phyloP scores from a whole-genome alignment of 2,888 invertebrate genomes.

The Clunio marinus region DNA sequence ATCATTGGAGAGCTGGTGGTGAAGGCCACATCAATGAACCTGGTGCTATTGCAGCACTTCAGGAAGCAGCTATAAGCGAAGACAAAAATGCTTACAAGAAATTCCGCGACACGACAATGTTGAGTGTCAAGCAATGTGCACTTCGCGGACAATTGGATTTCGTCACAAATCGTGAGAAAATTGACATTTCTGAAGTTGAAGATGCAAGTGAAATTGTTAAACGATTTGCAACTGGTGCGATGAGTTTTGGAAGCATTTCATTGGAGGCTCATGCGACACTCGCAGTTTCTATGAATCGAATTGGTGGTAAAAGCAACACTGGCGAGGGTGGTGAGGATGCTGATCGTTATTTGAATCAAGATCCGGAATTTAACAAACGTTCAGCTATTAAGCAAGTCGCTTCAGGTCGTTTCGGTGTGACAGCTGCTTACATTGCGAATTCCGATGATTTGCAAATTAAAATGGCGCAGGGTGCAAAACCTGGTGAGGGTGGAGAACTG shows the following conservation, averaged over 20 bases:
- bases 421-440: conserved; percentile 93
- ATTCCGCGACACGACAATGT: conserved; percentile 79
- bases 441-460: conserved; percentile 99
- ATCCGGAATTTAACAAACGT: conserved; percentile 74
- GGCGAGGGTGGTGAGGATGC: conserved; percentile 93
- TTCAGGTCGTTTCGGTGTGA: conserved; percentile 97
- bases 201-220: conserved; percentile 93
- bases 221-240: conserved; percentile 67
- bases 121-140: conserved; percentile 80
- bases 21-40: conserved; percentile 99
- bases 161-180: conserved; percentile 68
- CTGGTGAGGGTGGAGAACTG: conserved; percentile 97
- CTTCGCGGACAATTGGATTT: conserved; percentile 91
- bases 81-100: conserved; percentile 78
- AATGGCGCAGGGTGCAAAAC: conserved; percentile 99
- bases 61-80: conserved; percentile 85
- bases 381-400: conserved; percentile 99
- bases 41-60: conserved; percentile 62
- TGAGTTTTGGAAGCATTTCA: conserved; percentile 97
- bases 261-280: conserved; percentile 92
- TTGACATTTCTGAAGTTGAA: conserved; percentile 86
- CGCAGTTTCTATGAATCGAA: conserved; percentile 95
- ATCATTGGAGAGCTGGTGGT: conserved; percentile 95
- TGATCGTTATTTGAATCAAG: conserved; percentile 73
- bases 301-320: conserved; percentile 97